Percentiles rank a stretch among this genome's conserved stretches.
Conservation (phyloP, 2,113 vertebrate genomes). For the Hippocampus mohnikei region DNA sequence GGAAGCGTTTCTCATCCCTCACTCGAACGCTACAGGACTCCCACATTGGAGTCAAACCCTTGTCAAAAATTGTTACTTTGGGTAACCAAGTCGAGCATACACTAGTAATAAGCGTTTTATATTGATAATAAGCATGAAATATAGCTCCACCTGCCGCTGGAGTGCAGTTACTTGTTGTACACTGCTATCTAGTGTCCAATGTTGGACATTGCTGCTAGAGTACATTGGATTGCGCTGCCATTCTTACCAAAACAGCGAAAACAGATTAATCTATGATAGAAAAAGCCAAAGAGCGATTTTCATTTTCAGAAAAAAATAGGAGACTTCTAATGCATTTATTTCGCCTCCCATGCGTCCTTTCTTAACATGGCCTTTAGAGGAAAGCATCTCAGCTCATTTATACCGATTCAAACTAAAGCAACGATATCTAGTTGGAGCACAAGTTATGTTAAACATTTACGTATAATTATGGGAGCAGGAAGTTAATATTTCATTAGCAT, state of each 20-base stretch:
- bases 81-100: background rate
- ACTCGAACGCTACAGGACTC: conserved; percentile 39
- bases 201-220: conserved; percentile 14
- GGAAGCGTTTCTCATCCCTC: conserved; percentile 29
- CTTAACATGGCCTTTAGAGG: conserved; percentile 35
- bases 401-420: background rate
- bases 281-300: background rate
- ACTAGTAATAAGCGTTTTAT: background rate
- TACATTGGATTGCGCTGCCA: background rate
- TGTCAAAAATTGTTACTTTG: background rate
- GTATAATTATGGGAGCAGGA: background rate
- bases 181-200: conserved; percentile 47
- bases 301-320: background rate
- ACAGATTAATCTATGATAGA: background rate
- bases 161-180: conserved; percentile 26
- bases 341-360: background rate
- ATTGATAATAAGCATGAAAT: background rate
- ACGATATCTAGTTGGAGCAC: background rate
- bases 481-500: background rate
- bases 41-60: background rate
- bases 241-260: background rate
- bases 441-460: background rate
- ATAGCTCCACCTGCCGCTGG: background rate
- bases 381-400: conserved; percentile 17
- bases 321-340: background rate